Evolutionary conservation across 2,888 invertebrate genomes (phyloP), one percentile per base, ranked within the genome.

Genomic region (Eilema depressum): DNA sequence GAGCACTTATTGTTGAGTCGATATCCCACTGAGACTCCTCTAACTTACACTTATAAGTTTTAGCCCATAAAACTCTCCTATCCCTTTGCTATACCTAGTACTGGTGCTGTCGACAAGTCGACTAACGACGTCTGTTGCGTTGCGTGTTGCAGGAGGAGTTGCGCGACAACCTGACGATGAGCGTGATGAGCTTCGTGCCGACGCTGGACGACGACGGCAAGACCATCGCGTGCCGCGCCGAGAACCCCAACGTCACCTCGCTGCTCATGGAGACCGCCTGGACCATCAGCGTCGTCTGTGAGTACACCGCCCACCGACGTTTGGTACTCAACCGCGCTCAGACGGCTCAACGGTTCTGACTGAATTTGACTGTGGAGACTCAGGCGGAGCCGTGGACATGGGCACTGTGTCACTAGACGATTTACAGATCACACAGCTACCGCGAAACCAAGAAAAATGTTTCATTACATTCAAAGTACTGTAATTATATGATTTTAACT

Each of bases 151-250:
- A 98, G 98, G 97, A 97, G 93, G 97, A 98, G 89, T 96, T 97
- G 77, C 96, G 97, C 53, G 97, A 97, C 88, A 98, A 98, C 93
- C 96, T 97, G 84, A 98, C 98, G 78, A 96, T 97, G 88, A 98
- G 98, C 88, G 97, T 97, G 91, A 96, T 98, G 94, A 98, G 97
- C 92, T 98, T 98, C 95, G 97, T 97, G 86, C 98, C 98, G 71
- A 97, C 98, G 71, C 97, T 98, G 82, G 98, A 98, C 88, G 98
- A 98, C 94, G 98, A 98, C 95, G 98, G 98, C 84, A 98, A 98
- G 95, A 96, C 97, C 84, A 97, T 98, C 95, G 97, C 97, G 75
- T 98, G 98, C 94, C 96, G 98, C 86, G 98, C 98, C 14, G 98
- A 98, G 96, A 98, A 98, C 96, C 98, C 98, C 76, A 98, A 98